Evolutionary conservation across 2,113 vertebrate genomes (phyloP), one percentile per base, ranked within the genome.

Genomic region (Dermatemys mawii): DNA sequence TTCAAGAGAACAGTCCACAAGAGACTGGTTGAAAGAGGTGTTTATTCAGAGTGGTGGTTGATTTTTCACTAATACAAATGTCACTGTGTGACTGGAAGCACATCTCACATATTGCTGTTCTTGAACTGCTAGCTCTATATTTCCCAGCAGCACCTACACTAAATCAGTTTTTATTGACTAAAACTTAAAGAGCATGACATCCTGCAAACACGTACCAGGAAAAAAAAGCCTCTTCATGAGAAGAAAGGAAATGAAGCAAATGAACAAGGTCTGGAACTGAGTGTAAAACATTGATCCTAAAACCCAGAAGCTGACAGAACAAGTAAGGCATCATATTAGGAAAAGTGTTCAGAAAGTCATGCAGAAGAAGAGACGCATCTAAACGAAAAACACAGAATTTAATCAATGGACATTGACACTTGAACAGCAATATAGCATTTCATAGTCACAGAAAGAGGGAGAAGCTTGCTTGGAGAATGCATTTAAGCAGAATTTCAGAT

Each of bases 41-140:
- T 75, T 83, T 81, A 17, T 50, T 85, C 21, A 81, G 75, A 51
- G 44, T 50, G 2, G 54, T 32, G 44, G 35, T 22, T 89, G 46
- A 83, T 89, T 50, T 76, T 51, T 44, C 84, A 2, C 38, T 85
- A 85, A 88, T 78, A 90, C 54, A 88, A 93, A 53, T 46, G 88
- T 63, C 70, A 70, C 10, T 53, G n/a, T 70, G 48, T 76, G 24
- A 81, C 55, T 14, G 44, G 44, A 93, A 94, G 53, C 35, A 50
- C 17, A 75, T 46, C 76, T 94, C 81, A 82, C 70, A 87, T 17
- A 73, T 8, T 14, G 81, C 21, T 29, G 81, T 41, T 24, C 38
- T 38, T 88, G 90, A 94, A 75, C 81, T 95, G 87, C 60, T 81
- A 84, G 13, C 44, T 91, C 76, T 87, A 81, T 38, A 92, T 32